Percentiles rank a stretch among this genome's conserved stretches.
phyloP scores from a whole-genome alignment of 2,113 vertebrate genomes.

The Solea senegalensis region DNA sequence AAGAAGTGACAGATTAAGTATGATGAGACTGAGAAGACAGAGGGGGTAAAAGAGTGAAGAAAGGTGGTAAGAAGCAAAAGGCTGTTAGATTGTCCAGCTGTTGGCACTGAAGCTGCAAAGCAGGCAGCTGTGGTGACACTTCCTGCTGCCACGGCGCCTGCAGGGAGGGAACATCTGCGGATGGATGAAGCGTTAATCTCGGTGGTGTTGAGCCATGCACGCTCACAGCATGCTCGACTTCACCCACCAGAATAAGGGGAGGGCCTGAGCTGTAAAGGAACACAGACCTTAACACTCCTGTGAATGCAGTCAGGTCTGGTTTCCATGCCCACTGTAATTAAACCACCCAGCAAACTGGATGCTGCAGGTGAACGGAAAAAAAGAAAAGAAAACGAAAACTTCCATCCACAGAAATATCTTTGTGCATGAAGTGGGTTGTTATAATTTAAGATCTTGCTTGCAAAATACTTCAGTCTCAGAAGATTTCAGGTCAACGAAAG shows the following conservation, averaged over 20 bases:
- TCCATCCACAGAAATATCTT: background rate
- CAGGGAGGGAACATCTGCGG: slow-evolving; percentile 74
- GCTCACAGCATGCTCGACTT: slow-evolving; percentile 22
- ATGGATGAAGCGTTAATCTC: slow-evolving; percentile 59
- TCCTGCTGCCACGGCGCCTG: slow-evolving; percentile 58
- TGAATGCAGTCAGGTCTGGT: slow-evolving; percentile 17
- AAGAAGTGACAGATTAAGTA: slow-evolving; percentile 55
- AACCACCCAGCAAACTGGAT: background rate
- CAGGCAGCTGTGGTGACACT: slow-evolving; percentile 51
- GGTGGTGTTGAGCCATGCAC: slow-evolving; percentile 29
- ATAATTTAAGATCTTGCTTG: background rate
- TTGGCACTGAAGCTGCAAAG: slow-evolving; percentile 37
- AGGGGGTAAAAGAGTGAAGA: slow-evolving; percentile 27
- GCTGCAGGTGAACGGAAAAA: background rate
- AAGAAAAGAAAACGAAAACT: background rate
- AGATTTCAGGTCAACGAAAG: background rate
- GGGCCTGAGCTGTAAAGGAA: background rate
- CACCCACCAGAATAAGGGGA: slow-evolving; percentile 15
- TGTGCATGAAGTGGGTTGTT: background rate
- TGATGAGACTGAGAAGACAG: slow-evolving; percentile 27
- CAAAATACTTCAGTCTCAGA: background rate
- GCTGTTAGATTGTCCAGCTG: slow-evolving; percentile 67
- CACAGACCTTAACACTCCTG: slow-evolving; percentile 5
- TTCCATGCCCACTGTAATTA: slow-evolving; percentile 3
- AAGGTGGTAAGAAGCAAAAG: slow-evolving; percentile 37